Conservation (phyloP, 1,140 invertebrate genomes). For the Dendrolimus kikuchii region DNA sequence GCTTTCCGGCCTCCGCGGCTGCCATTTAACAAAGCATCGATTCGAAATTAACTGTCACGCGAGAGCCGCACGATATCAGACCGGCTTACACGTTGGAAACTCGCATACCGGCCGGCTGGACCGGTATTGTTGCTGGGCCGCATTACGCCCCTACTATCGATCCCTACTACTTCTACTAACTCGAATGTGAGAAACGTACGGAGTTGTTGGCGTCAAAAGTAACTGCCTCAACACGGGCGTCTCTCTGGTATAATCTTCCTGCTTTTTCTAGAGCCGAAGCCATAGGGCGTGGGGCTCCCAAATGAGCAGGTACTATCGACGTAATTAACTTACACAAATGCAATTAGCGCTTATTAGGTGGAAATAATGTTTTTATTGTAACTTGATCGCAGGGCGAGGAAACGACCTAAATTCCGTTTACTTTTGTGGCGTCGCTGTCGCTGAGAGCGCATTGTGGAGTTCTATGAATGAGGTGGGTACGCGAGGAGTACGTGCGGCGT, state of each 20-base stretch:
- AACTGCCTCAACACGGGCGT: constrained; percentile 67
- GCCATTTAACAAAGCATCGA: constrained; percentile 28
- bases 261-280: constrained; percentile 65
- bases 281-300: constrained; percentile 55
- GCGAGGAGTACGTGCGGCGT: constrained; percentile 21
- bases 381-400: constrained; percentile 28
- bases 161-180: constrained; percentile 4
- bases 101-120: constrained; percentile 11
- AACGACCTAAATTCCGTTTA: constrained; percentile 31
- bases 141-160: constrained; percentile 9
- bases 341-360: not conserved
- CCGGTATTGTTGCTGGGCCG: constrained; percentile 9
- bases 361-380: constrained; percentile 15
- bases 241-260: constrained; percentile 61
- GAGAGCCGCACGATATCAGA: constrained; percentile 23
- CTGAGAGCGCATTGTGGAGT: constrained; percentile 27
- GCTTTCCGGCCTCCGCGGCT: constrained; percentile 36
- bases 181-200: constrained; percentile 62
- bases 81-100: constrained; percentile 11
- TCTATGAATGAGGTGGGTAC: constrained; percentile 40
- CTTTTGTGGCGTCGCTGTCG: constrained; percentile 26
- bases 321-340: no score
- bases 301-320: constrained; percentile 52
- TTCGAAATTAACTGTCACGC: constrained; percentile 36
- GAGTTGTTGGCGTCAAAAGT: constrained; percentile 65